Conservation (phyloP, 2,888 invertebrate species). For the Quadroppia sp. region DNA sequence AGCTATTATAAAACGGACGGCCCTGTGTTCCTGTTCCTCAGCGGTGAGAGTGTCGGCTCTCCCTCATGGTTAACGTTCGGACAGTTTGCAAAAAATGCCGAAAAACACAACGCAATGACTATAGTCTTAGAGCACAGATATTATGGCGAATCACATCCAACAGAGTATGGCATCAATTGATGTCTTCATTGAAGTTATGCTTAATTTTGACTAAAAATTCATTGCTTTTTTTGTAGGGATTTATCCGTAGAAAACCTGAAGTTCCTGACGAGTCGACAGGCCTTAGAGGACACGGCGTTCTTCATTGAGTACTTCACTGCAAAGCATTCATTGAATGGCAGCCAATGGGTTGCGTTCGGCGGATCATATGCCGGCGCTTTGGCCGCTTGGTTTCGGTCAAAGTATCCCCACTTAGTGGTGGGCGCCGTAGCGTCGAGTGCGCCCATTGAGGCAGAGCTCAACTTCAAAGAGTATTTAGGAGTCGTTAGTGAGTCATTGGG, state of each 20-base stretch:
- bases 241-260: conserved; percentile 70
- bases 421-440: conserved; percentile 86
- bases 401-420: conserved; percentile 76
- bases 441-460: conserved; percentile 75
- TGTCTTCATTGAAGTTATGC: too few species aligned
- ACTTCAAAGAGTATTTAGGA: conserved; percentile 78
- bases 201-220: too few species aligned
- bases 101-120: conserved; percentile 72
- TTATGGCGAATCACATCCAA: conserved; percentile 89
- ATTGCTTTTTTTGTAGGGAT: conserved; percentile 64
- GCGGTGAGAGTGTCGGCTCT: conserved; percentile 82
- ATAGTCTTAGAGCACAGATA: conserved; percentile 86
- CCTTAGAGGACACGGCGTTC: conserved; percentile 72
- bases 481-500: conserved; percentile 72
- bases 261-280: conserved; percentile 64
- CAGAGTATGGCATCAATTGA: conserved; percentile 59
- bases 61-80: conserved; percentile 82
- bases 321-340: conserved; percentile 60
- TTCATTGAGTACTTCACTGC: conserved; percentile 71
- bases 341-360: conserved; percentile 90
- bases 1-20: conserved; percentile 68
- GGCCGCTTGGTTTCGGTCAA: conserved; percentile 79
- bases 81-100: conserved; percentile 73
- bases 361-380: conserved; percentile 91
- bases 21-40: conserved; percentile 90